phyloP scores from a whole-genome alignment of 2,113 vertebrate genomes.

The Acanthochromis polyacanthus region DNA sequence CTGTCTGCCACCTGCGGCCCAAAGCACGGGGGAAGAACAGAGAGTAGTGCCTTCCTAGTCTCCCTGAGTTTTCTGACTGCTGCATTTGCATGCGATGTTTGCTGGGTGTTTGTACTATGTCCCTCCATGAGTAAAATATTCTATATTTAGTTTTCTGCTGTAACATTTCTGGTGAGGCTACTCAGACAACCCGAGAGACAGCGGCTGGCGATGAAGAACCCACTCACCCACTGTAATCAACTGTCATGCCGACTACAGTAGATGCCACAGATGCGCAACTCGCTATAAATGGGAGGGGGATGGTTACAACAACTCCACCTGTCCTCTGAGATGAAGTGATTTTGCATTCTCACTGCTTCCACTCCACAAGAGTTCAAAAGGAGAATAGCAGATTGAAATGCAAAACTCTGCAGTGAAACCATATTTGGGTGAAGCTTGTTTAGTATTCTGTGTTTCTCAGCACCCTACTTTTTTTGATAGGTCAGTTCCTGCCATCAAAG shows the following conservation, averaged over 20 bases:
- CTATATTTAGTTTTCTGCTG: slow-evolving; percentile 24
- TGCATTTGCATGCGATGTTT: slow-evolving; percentile 38
- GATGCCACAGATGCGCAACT: slow-evolving; percentile 14
- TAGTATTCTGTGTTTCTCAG: slow-evolving; percentile 48
- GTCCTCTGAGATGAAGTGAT: slow-evolving; percentile 19
- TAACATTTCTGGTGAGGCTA: not conserved
- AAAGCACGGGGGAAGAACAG: slow-evolving; percentile 39
- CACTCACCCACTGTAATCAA: slow-evolving; percentile 24
- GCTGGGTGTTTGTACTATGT: slow-evolving; percentile 1
- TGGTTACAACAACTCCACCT: slow-evolving; percentile 35
- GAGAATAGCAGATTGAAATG: slow-evolving; percentile 59
- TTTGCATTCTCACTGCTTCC: slow-evolving; percentile 55
- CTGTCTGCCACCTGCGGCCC: slow-evolving; percentile 60
- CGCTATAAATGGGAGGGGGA: not conserved
- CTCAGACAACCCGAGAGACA: slow-evolving; percentile 1
- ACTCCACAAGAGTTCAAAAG: slow-evolving; percentile 54
- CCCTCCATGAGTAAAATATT: slow-evolving; percentile 6
- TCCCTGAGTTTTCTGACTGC: slow-evolving; percentile 13
- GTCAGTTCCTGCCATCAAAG: slow-evolving; percentile 50
- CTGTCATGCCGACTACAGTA: not conserved
- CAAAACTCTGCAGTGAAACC: slow-evolving; percentile 67
- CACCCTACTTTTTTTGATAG: slow-evolving; percentile 26
- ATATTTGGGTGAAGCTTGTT: slow-evolving; percentile 45
- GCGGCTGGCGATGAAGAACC: not conserved
- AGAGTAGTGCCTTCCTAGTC: slow-evolving; percentile 19